Percentiles rank a stretch among this genome's conserved stretches.
Evolutionary conservation across 2,888 invertebrate species (phyloP).

Genomic region (Leucoma salicis): DNA sequence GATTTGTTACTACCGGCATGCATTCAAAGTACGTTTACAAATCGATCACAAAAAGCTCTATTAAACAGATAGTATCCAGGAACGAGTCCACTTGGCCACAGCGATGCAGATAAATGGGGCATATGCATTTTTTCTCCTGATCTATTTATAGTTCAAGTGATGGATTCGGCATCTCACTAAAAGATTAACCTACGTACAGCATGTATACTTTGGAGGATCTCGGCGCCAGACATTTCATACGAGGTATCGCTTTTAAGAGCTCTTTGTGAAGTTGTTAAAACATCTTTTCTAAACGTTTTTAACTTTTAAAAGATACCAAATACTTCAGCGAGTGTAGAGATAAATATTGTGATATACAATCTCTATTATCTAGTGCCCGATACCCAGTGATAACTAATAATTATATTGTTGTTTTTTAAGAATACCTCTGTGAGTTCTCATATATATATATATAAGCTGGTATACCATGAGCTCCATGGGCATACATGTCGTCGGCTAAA

Average conservation of each 20-base stretch:
- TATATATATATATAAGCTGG: no score
- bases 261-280: slow-evolving; percentile 31
- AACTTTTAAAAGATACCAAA: no score
- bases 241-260: slow-evolving; percentile 33
- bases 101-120: slow-evolving; percentile 49
- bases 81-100: slow-evolving; percentile 30
- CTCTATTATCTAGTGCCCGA: no score
- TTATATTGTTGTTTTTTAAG: no score
- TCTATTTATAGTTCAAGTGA: slow-evolving; percentile 61
- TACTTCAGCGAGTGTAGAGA: no score
- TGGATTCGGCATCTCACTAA: slow-evolving; percentile 53
- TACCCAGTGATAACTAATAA: no score
- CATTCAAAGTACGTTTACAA: slow-evolving; percentile 3
- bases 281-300: neutral
- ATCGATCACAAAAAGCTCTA: slow-evolving; percentile 35
- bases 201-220: slow-evolving; percentile 39
- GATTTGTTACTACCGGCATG: neutral
- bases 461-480: no score
- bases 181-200: slow-evolving; percentile 43
- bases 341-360: no score
- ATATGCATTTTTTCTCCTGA: slow-evolving; percentile 63
- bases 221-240: slow-evolving; percentile 60
- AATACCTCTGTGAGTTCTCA: no score
- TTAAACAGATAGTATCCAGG: slow-evolving; percentile 36
- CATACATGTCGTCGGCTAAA: no score